Percentiles rank a stretch among this genome's conserved stretches.
phyloP scores from a whole-genome alignment of 2,888 invertebrate genomes.

The Athripsodes cinereus region DNA sequence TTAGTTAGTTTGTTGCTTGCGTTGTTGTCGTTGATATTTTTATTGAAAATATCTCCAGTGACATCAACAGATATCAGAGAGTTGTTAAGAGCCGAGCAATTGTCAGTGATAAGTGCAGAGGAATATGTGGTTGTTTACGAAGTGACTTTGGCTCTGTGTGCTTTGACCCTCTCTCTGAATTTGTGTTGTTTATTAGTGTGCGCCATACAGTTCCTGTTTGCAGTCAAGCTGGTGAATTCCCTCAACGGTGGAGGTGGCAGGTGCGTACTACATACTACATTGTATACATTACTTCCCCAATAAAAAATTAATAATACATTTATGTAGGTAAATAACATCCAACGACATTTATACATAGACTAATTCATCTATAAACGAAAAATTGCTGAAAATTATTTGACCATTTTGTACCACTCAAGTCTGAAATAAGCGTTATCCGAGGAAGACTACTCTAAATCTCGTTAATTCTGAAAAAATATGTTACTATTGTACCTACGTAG shows the following conservation, averaged over 20 bases:
- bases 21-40: slow-evolving; percentile 74
- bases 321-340: too few species aligned
- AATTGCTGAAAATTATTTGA: too few species aligned
- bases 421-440: too few species aligned
- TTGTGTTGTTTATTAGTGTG: slow-evolving; percentile 89
- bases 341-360: too few species aligned
- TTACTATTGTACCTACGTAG: too few species aligned
- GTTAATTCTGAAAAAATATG: too few species aligned
- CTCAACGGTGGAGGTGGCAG: slow-evolving; percentile 73
- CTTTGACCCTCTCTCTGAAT: slow-evolving; percentile 81
- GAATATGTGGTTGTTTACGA: slow-evolving; percentile 87
- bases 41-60: slow-evolving; percentile 76
- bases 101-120: slow-evolving; percentile 49
- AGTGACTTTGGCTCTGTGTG: slow-evolving; percentile 85
- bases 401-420: too few species aligned
- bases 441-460: too few species aligned
- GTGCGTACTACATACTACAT: slow-evolving; percentile 42
- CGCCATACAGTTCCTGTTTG: slow-evolving; percentile 90
- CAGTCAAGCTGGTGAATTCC: slow-evolving; percentile 84
- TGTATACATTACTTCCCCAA: too few species aligned
- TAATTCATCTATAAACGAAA: too few species aligned
- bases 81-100: slow-evolving; percentile 48
- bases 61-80: slow-evolving; percentile 51
- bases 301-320: too few species aligned
- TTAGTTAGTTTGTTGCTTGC: slow-evolving; percentile 80